Evolutionary conservation across 2,797 vertebrate species (phyloP).

Genomic region (Silurus lanzhouensis): DNA sequence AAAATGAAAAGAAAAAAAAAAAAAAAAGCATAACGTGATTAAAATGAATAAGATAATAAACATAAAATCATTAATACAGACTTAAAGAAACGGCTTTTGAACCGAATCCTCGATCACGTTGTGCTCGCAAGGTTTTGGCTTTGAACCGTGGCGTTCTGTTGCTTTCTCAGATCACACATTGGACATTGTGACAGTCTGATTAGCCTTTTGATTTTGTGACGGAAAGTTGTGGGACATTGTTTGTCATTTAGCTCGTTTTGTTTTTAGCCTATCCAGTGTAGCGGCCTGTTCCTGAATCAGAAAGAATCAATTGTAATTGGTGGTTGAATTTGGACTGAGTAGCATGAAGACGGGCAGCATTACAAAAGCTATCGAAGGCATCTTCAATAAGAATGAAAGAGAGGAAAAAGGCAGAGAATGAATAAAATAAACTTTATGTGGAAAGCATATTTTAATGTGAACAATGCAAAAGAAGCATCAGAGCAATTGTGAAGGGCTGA

Average conservation of each 20-base stretch:
- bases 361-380: neutral
- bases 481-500: neutral
- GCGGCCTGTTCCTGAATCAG: neutral
- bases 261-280: neutral
- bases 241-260: neutral
- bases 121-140: neutral
- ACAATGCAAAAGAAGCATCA: neutral
- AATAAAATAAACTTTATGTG: neutral
- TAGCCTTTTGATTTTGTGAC: neutral
- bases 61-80: neutral
- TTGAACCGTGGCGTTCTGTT: neutral
- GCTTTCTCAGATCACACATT: neutral
- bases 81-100: neutral
- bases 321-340: neutral
- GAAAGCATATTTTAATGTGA: neutral
- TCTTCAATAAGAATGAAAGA: neutral
- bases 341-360: neutral
- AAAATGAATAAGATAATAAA: neutral
- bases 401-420: neutral
- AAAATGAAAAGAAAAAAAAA: too few relatives aligned
- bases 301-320: neutral
- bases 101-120: neutral
- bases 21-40: neutral
- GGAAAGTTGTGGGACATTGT: too few relatives aligned
- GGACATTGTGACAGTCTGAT: neutral